These are phyloP conservation scores for Lottia scabra DNA, from an alignment of 2,888 invertebrate genomes.

Conservation along the genomic window DNA sequence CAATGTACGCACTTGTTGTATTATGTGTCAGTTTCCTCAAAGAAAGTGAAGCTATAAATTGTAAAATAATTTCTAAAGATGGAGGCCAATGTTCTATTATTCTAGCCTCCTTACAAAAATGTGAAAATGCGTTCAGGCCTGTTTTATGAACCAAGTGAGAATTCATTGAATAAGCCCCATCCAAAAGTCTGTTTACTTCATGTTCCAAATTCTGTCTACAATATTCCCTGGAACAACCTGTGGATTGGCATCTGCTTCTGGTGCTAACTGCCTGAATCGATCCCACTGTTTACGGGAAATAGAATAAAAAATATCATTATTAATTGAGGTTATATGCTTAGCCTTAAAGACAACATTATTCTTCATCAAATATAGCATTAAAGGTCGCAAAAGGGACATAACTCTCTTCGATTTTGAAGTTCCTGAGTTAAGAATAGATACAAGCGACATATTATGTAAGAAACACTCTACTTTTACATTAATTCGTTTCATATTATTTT, in stretches of 20 bases:
- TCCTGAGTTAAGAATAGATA: conserved; percentile 18
- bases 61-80: neutral
- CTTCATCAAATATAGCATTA: neutral
- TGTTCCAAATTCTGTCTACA: neutral
- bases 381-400: conserved; percentile 10
- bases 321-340: conserved; percentile 4
- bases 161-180: neutral
- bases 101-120: neutral
- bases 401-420: conserved; percentile 18
- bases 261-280: no score
- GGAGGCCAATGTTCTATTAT: neutral
- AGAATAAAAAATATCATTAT: neutral
- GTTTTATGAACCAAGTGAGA: neutral
- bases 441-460: no score
- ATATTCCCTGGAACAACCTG: neutral
- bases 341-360: conserved; percentile 10
- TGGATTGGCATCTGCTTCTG: neutral
- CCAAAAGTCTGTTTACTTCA: neutral
- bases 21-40: neutral
- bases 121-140: neutral
- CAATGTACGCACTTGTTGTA: neutral
- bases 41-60: neutral
- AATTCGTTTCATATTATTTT: no score
- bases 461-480: no score
- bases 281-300: neutral